Evolutionary conservation across 2,888 invertebrate genomes (phyloP).

Genomic region (Drosophila prolongata): DNA sequence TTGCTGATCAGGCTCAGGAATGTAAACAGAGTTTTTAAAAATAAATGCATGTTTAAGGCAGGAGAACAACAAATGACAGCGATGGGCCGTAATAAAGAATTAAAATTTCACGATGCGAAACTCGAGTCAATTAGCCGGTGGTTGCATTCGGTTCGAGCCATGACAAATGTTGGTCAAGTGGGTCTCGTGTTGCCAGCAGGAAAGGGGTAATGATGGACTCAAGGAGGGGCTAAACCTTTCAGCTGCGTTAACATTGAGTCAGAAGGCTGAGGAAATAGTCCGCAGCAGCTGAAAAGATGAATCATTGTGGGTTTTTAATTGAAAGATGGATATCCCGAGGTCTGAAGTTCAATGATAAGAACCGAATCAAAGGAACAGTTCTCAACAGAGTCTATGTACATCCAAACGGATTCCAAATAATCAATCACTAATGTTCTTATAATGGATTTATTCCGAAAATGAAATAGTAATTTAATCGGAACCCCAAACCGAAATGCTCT

Average conservation of each 20-base stretch:
- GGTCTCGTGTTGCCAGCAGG: background rate
- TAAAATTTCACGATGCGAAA: constrained; percentile 35
- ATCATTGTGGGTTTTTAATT: constrained; percentile 13
- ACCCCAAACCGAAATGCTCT: no score
- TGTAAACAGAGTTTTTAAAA: constrained; percentile 67
- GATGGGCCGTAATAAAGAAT: constrained; percentile 29
- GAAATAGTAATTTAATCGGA: no score
- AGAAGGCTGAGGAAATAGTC: constrained; percentile 20
- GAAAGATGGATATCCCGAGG: background rate
- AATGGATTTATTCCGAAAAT: no score
- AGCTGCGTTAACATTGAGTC: constrained; percentile 42
- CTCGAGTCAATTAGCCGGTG: constrained; percentile 56
- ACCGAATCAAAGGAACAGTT: background rate
- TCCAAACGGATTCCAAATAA: no score
- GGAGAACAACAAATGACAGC: constrained; percentile 10
- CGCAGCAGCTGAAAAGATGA: constrained; percentile 14
- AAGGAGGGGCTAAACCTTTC: constrained; percentile 33
- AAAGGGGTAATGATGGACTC: constrained; percentile 3
- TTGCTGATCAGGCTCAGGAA: constrained; percentile 31
- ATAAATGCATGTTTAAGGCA: constrained; percentile 52
- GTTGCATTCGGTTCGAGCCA: constrained; percentile 38
- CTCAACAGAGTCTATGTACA: no score
- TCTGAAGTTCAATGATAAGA: background rate
- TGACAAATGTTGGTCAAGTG: constrained; percentile 60
- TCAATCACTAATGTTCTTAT: no score